Evolutionary conservation across 1,140 invertebrate genomes (phyloP).

Genomic region (Melanaphis sacchari): DNA sequence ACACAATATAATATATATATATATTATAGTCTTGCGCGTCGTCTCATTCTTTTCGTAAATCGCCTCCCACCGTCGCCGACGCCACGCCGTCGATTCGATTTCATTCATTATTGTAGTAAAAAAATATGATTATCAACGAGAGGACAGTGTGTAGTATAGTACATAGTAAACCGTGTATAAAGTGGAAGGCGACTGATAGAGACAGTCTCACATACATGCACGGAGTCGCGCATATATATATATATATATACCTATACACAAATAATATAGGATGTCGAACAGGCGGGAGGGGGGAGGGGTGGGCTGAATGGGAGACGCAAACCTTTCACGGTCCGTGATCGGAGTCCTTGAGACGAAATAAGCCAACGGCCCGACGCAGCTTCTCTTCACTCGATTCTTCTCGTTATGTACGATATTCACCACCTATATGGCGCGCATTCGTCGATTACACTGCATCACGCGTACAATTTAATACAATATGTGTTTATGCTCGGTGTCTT

Average conservation of each 20-base stretch:
- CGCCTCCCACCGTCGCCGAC: background rate
- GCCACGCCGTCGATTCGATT: background rate
- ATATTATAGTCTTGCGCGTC: background rate
- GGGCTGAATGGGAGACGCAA: background rate
- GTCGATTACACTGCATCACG: background rate
- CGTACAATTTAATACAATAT: constrained; percentile 20
- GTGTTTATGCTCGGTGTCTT: background rate
- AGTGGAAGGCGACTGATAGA: background rate
- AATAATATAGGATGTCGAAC: background rate
- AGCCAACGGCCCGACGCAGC: constrained; percentile 41
- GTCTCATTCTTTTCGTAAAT: background rate
- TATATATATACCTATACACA: background rate
- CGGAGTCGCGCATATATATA: background rate
- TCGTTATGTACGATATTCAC: constrained; percentile 16
- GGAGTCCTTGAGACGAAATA: constrained; percentile 50
- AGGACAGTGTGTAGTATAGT: background rate
- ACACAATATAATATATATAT: background rate
- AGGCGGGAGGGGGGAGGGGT: background rate
- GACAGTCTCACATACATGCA: background rate
- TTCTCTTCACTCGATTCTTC: background rate
- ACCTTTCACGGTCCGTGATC: constrained; percentile 52
- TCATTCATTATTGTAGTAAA: constrained; percentile 44
- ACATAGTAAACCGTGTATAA: background rate
- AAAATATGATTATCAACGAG: constrained; percentile 38
- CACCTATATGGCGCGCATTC: background rate